Conservation (phyloP, 1,140 invertebrate genomes). For the Drosophila quadrilineata region DNA sequence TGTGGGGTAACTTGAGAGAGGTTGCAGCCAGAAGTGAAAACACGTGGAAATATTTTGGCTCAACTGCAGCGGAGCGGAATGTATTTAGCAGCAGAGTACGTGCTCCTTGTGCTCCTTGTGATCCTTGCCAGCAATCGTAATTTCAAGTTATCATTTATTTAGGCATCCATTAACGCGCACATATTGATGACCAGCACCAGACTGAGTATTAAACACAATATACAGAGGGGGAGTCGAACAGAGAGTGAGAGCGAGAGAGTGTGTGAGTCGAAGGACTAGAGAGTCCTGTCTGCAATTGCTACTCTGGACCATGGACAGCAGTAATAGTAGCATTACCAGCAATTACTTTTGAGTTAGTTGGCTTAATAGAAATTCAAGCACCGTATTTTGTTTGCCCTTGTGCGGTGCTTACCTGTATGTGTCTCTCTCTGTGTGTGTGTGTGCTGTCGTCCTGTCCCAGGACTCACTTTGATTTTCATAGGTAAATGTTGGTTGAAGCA, state of each 20-base stretch:
- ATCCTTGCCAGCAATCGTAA: conserved; percentile 58
- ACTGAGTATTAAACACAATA: background rate
- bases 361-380: conserved; percentile 76
- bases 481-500: conserved; percentile 69
- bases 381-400: conserved; percentile 71
- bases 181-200: conserved; percentile 59
- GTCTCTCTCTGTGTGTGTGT: conserved; percentile 13
- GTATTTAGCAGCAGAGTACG: conserved; percentile 74
- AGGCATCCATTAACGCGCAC: conserved; percentile 75
- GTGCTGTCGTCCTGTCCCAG: conserved; percentile 53
- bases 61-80: conserved; percentile 69
- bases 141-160: conserved; percentile 79
- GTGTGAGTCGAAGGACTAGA: conserved; percentile 1
- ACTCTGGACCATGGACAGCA: conserved; percentile 23
- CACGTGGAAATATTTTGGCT: conserved; percentile 73
- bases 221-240: background rate
- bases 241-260: background rate
- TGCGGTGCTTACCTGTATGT: too few species aligned
- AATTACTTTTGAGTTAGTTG: conserved; percentile 78
- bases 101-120: conserved; percentile 31
- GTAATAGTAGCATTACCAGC: conserved; percentile 26
- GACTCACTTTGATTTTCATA: conserved; percentile 76
- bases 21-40: conserved; percentile 32
- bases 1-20: conserved; percentile 24
- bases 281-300: conserved; percentile 51